phyloP scores from a whole-genome alignment of 2,888 invertebrate species.

The Nysson spinosus region DNA sequence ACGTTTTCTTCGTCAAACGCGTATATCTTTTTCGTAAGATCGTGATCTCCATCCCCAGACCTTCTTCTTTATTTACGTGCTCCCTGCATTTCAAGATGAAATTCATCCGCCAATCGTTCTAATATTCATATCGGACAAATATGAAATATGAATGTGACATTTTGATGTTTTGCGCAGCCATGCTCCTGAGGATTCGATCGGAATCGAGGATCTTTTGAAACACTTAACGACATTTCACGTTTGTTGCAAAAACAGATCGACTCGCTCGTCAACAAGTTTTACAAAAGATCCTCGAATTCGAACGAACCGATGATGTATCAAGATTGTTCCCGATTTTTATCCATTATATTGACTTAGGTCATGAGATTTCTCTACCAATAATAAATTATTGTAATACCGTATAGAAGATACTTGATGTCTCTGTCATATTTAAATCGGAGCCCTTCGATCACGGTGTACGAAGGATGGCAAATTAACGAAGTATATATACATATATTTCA shows the following conservation, averaged over 20 bases:
- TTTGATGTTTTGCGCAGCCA: slow-evolving; percentile 15
- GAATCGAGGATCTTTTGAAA: slow-evolving; percentile 6
- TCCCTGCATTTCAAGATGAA: too few species aligned
- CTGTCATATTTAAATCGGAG: slow-evolving; percentile 60
- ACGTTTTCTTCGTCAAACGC: slow-evolving; percentile 10
- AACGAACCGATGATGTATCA: slow-evolving; percentile 2
- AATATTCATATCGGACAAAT: too few species aligned
- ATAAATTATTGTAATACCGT: slow-evolving; percentile 66
- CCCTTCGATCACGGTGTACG: slow-evolving; percentile 15
- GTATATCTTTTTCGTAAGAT: too few species aligned
- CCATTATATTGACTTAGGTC: background rate
- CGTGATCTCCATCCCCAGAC: too few species aligned
- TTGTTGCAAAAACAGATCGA: background rate
- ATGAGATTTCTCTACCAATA: slow-evolving; percentile 63
- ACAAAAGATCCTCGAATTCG: slow-evolving; percentile 5
- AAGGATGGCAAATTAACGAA: too few species aligned
- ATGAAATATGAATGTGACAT: background rate
- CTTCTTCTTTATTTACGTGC: too few species aligned
- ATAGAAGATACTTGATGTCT: slow-evolving; percentile 60
- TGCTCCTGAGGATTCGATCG: slow-evolving; percentile 13
- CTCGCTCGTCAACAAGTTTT: background rate
- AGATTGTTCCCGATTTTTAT: slow-evolving; percentile 25
- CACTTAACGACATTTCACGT: background rate
- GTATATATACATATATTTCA: too few species aligned
- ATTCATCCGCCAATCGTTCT: too few species aligned